A percentile compares a stretch with the other conserved stretches of the same genome.
These are phyloP conservation scores for Poeciliopsis turrubarensis DNA, from an alignment of 2,113 vertebrate genomes.

Conservation along the genomic window DNA sequence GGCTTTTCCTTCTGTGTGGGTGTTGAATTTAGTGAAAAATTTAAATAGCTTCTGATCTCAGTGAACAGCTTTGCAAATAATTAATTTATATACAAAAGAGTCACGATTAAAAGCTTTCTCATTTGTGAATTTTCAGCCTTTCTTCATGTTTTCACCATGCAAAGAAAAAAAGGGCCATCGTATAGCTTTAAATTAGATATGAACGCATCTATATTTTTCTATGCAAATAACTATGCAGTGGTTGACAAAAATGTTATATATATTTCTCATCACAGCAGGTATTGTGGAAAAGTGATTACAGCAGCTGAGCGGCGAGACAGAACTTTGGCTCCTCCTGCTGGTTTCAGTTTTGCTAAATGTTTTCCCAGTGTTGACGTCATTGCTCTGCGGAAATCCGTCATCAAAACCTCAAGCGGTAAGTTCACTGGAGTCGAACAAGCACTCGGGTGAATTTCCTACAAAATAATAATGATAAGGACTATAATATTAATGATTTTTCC, in stretches of 20 bases:
- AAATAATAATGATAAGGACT: too few species aligned
- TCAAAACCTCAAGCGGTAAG: background rate
- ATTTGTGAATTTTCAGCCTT: background rate
- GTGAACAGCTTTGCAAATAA: background rate
- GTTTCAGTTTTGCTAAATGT: background rate
- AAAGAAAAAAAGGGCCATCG: background rate
- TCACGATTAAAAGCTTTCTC: background rate
- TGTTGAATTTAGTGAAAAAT: background rate
- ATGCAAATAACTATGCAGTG: background rate
- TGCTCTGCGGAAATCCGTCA: slow-evolving; percentile 12
- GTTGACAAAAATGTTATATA: background rate
- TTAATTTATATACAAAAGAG: background rate
- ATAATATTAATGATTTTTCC: too few species aligned
- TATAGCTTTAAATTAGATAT: background rate
- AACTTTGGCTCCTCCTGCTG: slow-evolving; percentile 32
- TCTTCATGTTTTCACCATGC: background rate
- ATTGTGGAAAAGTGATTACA: background rate
- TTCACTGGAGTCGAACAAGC: background rate
- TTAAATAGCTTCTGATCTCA: background rate
- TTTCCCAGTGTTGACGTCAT: slow-evolving; percentile 42
- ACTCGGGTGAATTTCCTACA: background rate
- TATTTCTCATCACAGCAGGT: background rate
- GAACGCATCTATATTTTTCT: background rate
- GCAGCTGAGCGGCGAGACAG: background rate
- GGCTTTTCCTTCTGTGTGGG: background rate